Evolutionary conservation across 2,113 vertebrate genomes (phyloP).

Genomic region (Heterotis niloticus): DNA sequence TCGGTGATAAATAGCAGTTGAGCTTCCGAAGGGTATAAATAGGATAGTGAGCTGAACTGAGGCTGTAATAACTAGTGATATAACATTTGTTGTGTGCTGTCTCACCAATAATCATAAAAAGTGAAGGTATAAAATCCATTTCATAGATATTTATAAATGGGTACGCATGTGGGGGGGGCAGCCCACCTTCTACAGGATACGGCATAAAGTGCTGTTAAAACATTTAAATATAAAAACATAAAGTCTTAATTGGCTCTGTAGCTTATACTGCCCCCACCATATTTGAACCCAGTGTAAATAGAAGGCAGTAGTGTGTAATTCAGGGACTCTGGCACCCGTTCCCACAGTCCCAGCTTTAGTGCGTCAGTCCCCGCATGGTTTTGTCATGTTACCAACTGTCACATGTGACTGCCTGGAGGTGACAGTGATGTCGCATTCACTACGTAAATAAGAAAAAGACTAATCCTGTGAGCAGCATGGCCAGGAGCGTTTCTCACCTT

Average conservation of each 20-base stretch:
- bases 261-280: background rate
- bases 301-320: slow-evolving; percentile 24
- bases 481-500: background rate
- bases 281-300: slow-evolving; percentile 21
- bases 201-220: slow-evolving; percentile 39
- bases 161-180: slow-evolving; percentile 35
- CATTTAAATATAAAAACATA: slow-evolving; percentile 27
- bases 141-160: slow-evolving; percentile 41
- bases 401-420: slow-evolving; percentile 51
- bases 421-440: background rate
- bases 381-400: slow-evolving; percentile 52
- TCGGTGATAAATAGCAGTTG: background rate
- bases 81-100: slow-evolving; percentile 62
- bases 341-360: slow-evolving; percentile 32
- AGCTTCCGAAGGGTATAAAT: slow-evolving; percentile 26
- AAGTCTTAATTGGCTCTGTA: slow-evolving; percentile 24
- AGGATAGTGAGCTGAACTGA: slow-evolving; percentile 38
- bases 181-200: background rate
- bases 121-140: slow-evolving; percentile 61
- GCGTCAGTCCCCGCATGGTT: slow-evolving; percentile 59
- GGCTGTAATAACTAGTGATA: slow-evolving; percentile 57
- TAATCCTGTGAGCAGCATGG: too few species aligned
- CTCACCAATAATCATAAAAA: slow-evolving; percentile 59
- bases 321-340: slow-evolving; percentile 13
- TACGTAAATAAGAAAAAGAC: slow-evolving; percentile 18